Base-by-base conservation (phyloP, 2,797 vertebrate genomes). In the Danio choprae region DNA sequence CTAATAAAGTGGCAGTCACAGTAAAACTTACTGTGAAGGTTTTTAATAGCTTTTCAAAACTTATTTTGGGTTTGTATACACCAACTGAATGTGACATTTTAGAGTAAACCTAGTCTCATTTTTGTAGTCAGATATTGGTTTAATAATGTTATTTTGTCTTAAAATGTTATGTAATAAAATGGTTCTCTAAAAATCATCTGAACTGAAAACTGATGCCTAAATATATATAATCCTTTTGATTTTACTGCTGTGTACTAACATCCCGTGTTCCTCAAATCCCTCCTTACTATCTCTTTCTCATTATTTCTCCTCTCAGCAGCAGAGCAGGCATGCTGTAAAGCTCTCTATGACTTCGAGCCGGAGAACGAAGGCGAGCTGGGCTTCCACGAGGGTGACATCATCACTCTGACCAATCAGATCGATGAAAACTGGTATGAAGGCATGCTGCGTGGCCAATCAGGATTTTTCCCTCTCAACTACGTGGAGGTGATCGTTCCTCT, bases 381-480 rank as follows among this genome's bases (percentile, higher is more conserved):
- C 90, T 99, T 99, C 93, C 95, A 86, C 2, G 98, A 99, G 86
- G 97, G 98, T 0, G 96, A 99, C 79, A 89, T 98, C 91, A 99
- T 99, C 95, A 98, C 95, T 18, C 93, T 99, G 89, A 99, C 97
- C 87, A 98, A 96, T 94, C 97, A 99, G 94, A 99, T 99, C 48
- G 98, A 99, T 8, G 98, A 99, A 89, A 99, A 99, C 95, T 99
- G 98, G 98, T 99, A 96, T 73, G 98, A 98, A 92, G 98, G 98
- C 68, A 96, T 96, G 95, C 94, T 99, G 87, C 95, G 93, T 3
- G 94, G 97, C 92, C 97, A 96, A 85, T 98, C 98, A 0, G 98
- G 98, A 86, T 99, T 99, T 93, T 99, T 99, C 91, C 98, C 97
- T 0, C 96, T 97, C 86, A 99, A 99, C 95, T 99, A 99, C 3